These are phyloP conservation scores for Ceyx margarethae DNA, from an alignment of 2,113 vertebrate genomes.

Conservation along the genomic window DNA sequence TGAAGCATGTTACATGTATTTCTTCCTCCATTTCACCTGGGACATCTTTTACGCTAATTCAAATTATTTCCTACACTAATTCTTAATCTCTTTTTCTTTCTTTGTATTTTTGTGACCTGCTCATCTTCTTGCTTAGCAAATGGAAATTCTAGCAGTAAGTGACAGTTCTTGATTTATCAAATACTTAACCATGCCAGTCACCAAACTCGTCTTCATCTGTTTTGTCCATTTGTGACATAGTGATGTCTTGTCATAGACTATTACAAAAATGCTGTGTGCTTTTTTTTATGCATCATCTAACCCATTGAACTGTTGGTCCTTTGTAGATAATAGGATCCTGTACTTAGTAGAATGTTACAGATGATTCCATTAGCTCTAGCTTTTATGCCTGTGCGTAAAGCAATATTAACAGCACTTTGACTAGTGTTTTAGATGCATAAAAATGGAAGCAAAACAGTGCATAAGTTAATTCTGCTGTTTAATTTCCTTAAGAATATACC, in stretches of 20 bases:
- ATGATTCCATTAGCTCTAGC: conserved; percentile 25
- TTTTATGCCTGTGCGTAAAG: conserved; percentile 51
- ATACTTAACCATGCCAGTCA: conserved; percentile 76
- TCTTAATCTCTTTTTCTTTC: conserved; percentile 91
- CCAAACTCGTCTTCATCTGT: conserved; percentile 74
- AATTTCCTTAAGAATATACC: conserved; percentile 1
- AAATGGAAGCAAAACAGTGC: conserved; percentile 20
- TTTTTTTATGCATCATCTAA: conserved; percentile 47
- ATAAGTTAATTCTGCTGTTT: conserved; percentile 33
- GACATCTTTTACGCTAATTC: conserved; percentile 76
- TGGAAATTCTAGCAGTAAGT: conserved; percentile 99
- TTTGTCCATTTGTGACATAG: conserved; percentile 68
- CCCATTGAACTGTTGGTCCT: conserved; percentile 39
- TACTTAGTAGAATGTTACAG: not conserved
- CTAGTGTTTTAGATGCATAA: not conserved
- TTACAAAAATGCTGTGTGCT: conserved; percentile 59
- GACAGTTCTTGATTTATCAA: conserved; percentile 89
- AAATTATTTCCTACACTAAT: conserved; percentile 89
- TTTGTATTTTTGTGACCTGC: conserved; percentile 91
- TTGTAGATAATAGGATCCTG: conserved; percentile 39
- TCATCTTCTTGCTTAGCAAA: conserved; percentile 99
- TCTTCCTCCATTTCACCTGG: conserved; percentile 69
- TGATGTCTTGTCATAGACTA: conserved; percentile 55
- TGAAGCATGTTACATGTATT: conserved; percentile 44
- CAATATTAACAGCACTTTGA: conserved; percentile 35